Evolutionary conservation across 2,113 vertebrate species (phyloP).

Genomic region (Pimephales promelas): DNA sequence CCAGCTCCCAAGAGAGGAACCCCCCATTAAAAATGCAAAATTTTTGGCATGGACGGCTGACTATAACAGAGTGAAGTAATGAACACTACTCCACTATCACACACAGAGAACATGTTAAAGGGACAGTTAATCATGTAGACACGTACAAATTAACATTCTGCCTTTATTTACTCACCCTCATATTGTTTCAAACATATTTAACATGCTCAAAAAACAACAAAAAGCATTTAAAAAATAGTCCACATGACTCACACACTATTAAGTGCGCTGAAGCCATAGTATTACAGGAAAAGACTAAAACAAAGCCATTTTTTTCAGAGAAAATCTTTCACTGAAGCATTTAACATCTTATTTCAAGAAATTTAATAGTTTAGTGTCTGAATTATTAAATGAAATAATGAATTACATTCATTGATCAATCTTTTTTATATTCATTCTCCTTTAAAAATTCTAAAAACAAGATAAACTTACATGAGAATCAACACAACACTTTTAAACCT

Average conservation of each 20-base stretch:
- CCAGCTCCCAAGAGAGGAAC: slow-evolving; percentile 19
- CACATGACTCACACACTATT: background rate
- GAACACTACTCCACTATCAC: background rate
- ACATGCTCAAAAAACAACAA: background rate
- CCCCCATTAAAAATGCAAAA: slow-evolving; percentile 14
- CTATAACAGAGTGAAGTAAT: background rate
- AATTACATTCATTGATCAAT: too few relatives aligned
- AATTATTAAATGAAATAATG: background rate
- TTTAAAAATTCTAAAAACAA: background rate
- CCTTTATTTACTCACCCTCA: slow-evolving; percentile 9
- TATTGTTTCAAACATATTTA: slow-evolving; percentile 17
- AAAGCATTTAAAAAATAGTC: slow-evolving; percentile 4
- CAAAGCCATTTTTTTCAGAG: background rate
- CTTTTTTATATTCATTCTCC: background rate
- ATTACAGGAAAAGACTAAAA: background rate
- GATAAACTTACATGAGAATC: background rate
- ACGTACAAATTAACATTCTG: background rate
- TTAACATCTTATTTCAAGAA: background rate
- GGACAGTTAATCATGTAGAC: background rate
- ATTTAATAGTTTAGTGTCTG: background rate
- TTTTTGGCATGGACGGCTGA: background rate
- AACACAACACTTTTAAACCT: background rate
- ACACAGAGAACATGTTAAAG: background rate
- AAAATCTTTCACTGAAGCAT: background rate
- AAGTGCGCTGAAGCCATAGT: background rate